phyloP scores from a whole-genome alignment of 2,113 vertebrate genomes.

The Cromileptes altivelis region DNA sequence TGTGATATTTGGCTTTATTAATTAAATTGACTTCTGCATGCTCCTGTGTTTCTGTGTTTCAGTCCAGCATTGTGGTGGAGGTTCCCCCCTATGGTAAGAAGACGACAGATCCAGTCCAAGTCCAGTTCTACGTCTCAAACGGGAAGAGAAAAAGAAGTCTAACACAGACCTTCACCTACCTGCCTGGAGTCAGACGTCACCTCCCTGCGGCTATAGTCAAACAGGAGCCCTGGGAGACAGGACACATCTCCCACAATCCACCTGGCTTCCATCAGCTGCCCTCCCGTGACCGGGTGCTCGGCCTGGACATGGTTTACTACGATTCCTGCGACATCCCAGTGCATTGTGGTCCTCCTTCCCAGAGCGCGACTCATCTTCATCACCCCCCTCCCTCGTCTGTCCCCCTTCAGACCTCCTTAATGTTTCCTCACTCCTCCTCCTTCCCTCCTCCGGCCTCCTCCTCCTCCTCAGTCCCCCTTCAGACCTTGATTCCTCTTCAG shows the following conservation, averaged over 20 bases:
- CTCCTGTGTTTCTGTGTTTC: slow-evolving; percentile 28
- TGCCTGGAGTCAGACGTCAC: slow-evolving; percentile 82
- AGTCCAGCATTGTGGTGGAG: slow-evolving; percentile 92
- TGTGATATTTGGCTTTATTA: too few species aligned
- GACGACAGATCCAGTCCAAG: slow-evolving; percentile 87
- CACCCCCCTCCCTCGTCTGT: slow-evolving; percentile 84
- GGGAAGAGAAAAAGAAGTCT: slow-evolving; percentile 95
- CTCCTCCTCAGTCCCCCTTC: not conserved
- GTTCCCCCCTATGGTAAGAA: slow-evolving; percentile 91
- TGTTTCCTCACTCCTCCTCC: slow-evolving; percentile 64
- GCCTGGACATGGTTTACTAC: slow-evolving; percentile 38
- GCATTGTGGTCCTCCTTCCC: slow-evolving; percentile 70
- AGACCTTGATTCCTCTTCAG: too few species aligned
- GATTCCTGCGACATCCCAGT: slow-evolving; percentile 67
- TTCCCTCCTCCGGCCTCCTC: not conserved
- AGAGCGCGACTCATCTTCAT: slow-evolving; percentile 35
- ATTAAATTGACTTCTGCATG: not conserved
- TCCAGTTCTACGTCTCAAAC: slow-evolving; percentile 96
- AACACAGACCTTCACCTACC: slow-evolving; percentile 91
- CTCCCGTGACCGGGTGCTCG: not conserved
- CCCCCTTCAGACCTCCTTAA: slow-evolving; percentile 81
- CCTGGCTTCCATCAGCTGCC: slow-evolving; percentile 63
- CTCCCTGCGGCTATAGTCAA: slow-evolving; percentile 79
- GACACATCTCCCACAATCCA: slow-evolving; percentile 76
- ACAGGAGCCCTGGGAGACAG: slow-evolving; percentile 87